Base-by-base conservation (phyloP, 2,797 vertebrate species). In the Triplophysa bombifrons region DNA sequence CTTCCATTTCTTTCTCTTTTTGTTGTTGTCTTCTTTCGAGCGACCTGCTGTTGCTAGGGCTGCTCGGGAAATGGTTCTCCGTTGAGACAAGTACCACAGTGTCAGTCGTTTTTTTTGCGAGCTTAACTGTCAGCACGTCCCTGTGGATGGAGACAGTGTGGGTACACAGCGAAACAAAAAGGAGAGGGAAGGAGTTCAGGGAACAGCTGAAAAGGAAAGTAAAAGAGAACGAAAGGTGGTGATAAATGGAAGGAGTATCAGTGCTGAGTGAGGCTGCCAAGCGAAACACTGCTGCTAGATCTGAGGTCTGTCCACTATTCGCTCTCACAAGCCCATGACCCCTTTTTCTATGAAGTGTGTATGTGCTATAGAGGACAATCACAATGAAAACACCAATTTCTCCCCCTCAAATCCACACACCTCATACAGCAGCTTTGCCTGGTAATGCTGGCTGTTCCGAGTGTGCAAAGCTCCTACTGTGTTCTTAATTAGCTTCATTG, bases 401-500 rank as follows among this genome's bases (percentile, higher is more conserved):
- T 34, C 2, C 20, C 61, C 55, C 19, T 10, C 3, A 17, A 5
- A 3, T 13, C 17, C 74, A 34, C 4, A 27, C 20, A 58, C 17
- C 22, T 27, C 12, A 38, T 63, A 55, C 25, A 72, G 14, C 64
- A 27, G n/a, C 74, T 75, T 66, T 76, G 72, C 61, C 78, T 50
- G 77, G 75, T 75, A 55, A 67, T 78, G 79, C 67, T 66, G 75
- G 51, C 66, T 81, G 71, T 63, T 79, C 61, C 69, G 81, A 60
- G 74, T 82, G 80, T 76, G 82, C 64, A 76, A 64, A 74, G 51
- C 80, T 85, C 84, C 83, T 30, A 80, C 83, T 83, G 84, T 81
- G 84, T 64, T 84, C 75, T 77, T 84, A 85, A 88, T 88, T 86
- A 84, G 77, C 73, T 78, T 86, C 85, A 88, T 88, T 85, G 87